Base-by-base conservation (phyloP, 2,113 vertebrate species). In the Aspidoscelis tigris region DNA sequence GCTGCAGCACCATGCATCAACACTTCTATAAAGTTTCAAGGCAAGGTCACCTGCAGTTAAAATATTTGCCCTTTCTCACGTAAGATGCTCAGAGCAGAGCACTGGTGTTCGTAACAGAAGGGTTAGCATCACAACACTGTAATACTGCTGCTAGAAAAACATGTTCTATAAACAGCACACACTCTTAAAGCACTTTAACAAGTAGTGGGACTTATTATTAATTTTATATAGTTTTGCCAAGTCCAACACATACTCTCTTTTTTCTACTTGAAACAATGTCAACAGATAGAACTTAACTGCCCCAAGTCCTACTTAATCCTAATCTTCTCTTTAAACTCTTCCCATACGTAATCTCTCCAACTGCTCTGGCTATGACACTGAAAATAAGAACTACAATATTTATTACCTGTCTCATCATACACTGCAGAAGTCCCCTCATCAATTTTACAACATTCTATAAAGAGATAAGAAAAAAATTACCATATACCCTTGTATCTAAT, bases 321-420 rank as follows among this genome's bases (percentile, higher is more conserved):
- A 69, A 16, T 6, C 26, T 33, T 53, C 7, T 22, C 55, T 18
- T 43, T 14, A 33, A 58, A 11, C 12, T 77, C 5, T 11, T 41
- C 58, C 24, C 44, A 41, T 24, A 12, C n/a, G n/a, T 6, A n/a
- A 61, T 14, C 44, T 9, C 53, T 47, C 20, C 66, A 81, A 55
- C 9, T 72, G 76, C 16, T 50, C 20, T 75, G 44, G 8, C 7
- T 41, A 26, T 18, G n/a, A 4, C 2, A 41, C 26, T 81, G 64
- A 79, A 72, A 73, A 61, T 78, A 44, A 24, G 41, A 43, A 24
- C 43, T 80, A 50, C 14, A 39, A 7, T 65, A 41, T 44, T 80
- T 53, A n/a, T 89, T 96, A 99, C 99, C 98, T 99, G 99, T 95
- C 98, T 97, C 97, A 99, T 98, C 99, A 99, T 99, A 93, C 98